A percentile compares a stretch with the other conserved stretches of the same genome.
phyloP scores from a whole-genome alignment of 2,797 vertebrate species.

The Aphelocoma californica region DNA sequence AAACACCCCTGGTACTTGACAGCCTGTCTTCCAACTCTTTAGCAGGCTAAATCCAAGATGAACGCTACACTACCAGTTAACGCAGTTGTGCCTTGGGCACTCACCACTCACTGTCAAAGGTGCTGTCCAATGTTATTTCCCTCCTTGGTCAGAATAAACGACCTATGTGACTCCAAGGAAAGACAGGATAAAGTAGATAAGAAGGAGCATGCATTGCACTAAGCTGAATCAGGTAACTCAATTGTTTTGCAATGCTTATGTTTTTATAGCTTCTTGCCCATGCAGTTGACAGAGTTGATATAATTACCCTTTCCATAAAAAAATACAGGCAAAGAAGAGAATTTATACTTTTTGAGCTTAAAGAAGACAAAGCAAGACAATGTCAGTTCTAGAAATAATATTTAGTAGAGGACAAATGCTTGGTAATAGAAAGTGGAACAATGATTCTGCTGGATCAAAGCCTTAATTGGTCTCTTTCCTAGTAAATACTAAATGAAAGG shows the following conservation, averaged over 20 bases:
- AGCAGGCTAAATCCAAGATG: neutral
- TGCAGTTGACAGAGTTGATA: neutral
- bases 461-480: neutral
- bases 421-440: neutral
- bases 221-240: neutral
- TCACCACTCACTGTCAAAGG: neutral
- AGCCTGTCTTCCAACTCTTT: neutral
- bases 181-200: neutral
- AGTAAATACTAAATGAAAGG: neutral
- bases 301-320: neutral
- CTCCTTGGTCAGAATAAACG: neutral
- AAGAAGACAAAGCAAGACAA: neutral
- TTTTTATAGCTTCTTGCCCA: neutral
- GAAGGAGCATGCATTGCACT: neutral
- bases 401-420: neutral
- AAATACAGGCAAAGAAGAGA: neutral
- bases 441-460: neutral
- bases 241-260: neutral
- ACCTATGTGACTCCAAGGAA: neutral
- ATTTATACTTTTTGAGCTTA: neutral
- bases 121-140: neutral
- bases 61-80: neutral
- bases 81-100: neutral
- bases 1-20: neutral
- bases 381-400: neutral